Evolutionary conservation across 2,888 invertebrate species (phyloP).

Genomic region (Branchellion lobata): DNA sequence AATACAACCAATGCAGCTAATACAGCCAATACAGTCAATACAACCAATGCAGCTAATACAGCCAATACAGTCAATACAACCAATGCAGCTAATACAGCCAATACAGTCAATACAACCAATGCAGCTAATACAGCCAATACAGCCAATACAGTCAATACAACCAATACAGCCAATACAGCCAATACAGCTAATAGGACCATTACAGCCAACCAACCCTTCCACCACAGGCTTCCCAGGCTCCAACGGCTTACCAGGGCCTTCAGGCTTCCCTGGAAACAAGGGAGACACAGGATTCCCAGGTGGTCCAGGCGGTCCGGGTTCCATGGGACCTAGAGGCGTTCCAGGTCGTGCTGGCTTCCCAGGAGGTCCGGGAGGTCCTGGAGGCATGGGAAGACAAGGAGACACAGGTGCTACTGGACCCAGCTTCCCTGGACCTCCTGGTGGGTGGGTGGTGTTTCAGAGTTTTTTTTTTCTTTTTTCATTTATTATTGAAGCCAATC

Average conservation of each 20-base stretch:
- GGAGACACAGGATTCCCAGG: conserved; percentile 27
- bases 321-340: background rate
- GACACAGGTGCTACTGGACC: conserved; percentile 27
- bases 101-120: no score
- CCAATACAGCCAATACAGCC: no score
- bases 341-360: conserved; percentile 43
- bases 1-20: no score
- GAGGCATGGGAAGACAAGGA: conserved; percentile 17
- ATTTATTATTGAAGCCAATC: background rate
- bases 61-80: no score
- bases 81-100: no score
- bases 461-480: background rate
- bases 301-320: background rate
- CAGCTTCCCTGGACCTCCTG: background rate
- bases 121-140: no score
- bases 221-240: conserved; percentile 35
- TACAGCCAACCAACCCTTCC: no score
- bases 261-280: conserved; percentile 46
- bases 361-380: conserved; percentile 44
- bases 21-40: no score
- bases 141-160: no score
- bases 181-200: no score
- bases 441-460: background rate
- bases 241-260: conserved; percentile 45
- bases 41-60: no score